Percentiles rank a stretch among this genome's conserved stretches.
These are phyloP conservation scores for Muscicapa adusta DNA, from an alignment of 2,113 vertebrate genomes.

Conservation along the genomic window DNA sequence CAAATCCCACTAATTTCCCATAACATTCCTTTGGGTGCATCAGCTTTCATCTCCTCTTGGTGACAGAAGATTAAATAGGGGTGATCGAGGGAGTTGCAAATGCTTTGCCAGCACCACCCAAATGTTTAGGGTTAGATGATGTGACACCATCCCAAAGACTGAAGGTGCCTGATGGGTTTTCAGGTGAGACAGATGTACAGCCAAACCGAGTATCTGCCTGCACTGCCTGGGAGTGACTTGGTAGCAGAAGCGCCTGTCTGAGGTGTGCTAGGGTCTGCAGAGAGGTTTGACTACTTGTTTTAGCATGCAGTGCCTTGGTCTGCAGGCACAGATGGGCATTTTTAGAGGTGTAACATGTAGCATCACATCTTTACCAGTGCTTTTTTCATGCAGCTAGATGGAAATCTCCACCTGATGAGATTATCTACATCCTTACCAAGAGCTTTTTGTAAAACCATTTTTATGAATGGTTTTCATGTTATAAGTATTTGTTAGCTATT, in stretches of 20 bases:
- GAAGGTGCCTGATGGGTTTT: background rate
- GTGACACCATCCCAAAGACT: rapidly evolving
- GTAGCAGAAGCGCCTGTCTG: background rate
- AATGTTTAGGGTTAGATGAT: background rate
- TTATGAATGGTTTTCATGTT: background rate
- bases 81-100: background rate
- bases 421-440: background rate
- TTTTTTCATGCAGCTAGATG: background rate
- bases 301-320: background rate
- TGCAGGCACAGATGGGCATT: background rate
- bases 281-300: background rate
- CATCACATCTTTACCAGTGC: background rate
- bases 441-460: background rate
- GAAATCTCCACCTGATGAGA: background rate
- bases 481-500: background rate
- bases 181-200: background rate
- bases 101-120: background rate
- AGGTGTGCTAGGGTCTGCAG: background rate
- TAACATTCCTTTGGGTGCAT: background rate
- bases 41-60: background rate
- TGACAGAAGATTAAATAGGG: background rate
- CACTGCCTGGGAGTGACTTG: background rate
- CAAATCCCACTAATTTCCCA: background rate
- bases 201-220: rapidly evolving
- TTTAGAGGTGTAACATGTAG: background rate